Conservation (phyloP, 2,113 vertebrate species). For the Stigmatopora nigra region DNA sequence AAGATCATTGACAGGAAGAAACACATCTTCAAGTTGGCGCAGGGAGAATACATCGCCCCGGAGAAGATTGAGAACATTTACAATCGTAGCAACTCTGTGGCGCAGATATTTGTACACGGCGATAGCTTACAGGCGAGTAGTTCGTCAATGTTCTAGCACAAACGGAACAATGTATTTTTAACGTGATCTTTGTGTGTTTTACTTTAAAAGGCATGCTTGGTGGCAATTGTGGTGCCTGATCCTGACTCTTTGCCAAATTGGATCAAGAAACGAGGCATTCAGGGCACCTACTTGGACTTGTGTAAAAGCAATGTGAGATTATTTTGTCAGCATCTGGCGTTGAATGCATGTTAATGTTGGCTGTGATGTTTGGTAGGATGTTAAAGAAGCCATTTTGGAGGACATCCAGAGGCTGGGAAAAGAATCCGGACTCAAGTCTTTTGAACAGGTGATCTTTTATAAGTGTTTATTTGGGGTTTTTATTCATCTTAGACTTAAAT, state of each 20-base stretch:
- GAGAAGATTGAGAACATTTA: constrained; percentile 96
- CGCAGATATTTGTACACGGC: constrained; percentile 91
- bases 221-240: constrained; percentile 87
- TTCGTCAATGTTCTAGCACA: not conserved
- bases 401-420: constrained; percentile 82
- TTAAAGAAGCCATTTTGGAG: constrained; percentile 81
- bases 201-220: constrained; percentile 78
- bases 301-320: constrained; percentile 79
- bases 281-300: constrained; percentile 79
- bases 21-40: constrained; percentile 96
- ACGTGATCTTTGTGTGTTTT: not conserved
- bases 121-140: constrained; percentile 85
- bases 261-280: constrained; percentile 79
- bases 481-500: not conserved
- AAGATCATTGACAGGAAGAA: constrained; percentile 97
- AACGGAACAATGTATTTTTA: not conserved
- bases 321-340: not conserved
- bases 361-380: constrained; percentile 64
- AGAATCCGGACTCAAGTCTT: constrained; percentile 86
- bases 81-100: constrained; percentile 77
- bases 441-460: constrained; percentile 84
- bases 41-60: constrained; percentile 96
- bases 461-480: not conserved
- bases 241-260: constrained; percentile 76
- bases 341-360: not conserved